Evolutionary conservation across 2,113 vertebrate genomes (phyloP).

Genomic region (Scomber scombrus): DNA sequence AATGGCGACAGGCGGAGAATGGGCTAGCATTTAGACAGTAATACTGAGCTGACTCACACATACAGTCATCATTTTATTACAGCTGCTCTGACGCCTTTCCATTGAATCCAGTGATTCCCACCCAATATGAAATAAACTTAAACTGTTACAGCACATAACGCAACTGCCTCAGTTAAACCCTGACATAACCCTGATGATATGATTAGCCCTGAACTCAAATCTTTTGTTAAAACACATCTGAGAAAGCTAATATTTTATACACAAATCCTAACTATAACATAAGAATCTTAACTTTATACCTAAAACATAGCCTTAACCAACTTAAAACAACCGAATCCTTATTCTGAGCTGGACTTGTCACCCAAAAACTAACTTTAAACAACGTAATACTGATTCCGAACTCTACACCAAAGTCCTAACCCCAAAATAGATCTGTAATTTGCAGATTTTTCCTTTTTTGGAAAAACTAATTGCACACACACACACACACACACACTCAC

Average conservation of each 20-base stretch:
- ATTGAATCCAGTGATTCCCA: background rate
- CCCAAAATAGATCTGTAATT: background rate
- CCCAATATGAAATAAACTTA: background rate
- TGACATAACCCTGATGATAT: background rate
- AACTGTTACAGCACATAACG: background rate
- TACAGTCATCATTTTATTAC: background rate
- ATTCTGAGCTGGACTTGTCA: background rate
- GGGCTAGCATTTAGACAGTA: slow-evolving; percentile 26
- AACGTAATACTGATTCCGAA: background rate
- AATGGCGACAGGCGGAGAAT: slow-evolving; percentile 23
- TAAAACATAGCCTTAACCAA: background rate
- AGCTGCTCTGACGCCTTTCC: slow-evolving; percentile 9
- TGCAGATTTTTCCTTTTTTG: slow-evolving; percentile 6
- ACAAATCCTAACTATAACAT: background rate
- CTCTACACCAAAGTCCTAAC: background rate
- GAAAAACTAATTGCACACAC: background rate
- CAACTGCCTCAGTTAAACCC: background rate
- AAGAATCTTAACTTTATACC: background rate
- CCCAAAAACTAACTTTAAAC: background rate
- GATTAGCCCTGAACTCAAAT: background rate
- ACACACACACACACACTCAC: background rate
- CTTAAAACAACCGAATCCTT: background rate
- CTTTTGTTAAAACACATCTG: background rate
- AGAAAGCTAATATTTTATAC: background rate
- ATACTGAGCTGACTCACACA: slow-evolving; percentile 48